Evolutionary conservation across 1,140 invertebrate species (phyloP).

Genomic region (Drosophila neocordata): DNA sequence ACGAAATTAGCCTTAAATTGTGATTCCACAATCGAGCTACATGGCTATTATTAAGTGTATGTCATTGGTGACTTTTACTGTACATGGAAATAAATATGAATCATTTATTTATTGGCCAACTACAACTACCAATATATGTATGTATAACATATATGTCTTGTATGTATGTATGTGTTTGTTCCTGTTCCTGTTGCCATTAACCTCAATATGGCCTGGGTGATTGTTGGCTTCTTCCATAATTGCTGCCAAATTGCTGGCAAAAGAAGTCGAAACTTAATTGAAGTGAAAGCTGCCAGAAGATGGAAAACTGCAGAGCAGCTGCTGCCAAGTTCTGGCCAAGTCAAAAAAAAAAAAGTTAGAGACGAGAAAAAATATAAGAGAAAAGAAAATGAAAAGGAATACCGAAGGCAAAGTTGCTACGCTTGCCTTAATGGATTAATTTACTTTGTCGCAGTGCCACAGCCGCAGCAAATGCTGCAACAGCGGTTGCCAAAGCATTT

Average conservation of each 20-base stretch:
- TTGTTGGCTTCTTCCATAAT: constrained; percentile 62
- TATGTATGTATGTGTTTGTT: constrained; percentile 24
- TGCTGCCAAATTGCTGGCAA: constrained; percentile 74
- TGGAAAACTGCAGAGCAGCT: constrained; percentile 51
- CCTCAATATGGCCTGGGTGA: constrained; percentile 58
- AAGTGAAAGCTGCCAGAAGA: constrained; percentile 73
- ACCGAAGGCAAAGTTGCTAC: constrained; percentile 40
- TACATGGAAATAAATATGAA: constrained; percentile 34
- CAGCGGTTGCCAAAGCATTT: constrained; percentile 54
- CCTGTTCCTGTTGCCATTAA: constrained; percentile 48
- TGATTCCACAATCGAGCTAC: constrained; percentile 36
- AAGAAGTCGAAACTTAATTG: constrained; percentile 69
- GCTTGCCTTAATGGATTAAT: constrained; percentile 71
- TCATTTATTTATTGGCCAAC: constrained; percentile 49
- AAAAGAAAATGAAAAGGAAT: constrained; percentile 31
- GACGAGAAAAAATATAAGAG: constrained; percentile 31
- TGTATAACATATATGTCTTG: constrained; percentile 12
- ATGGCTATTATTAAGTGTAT: constrained; percentile 64
- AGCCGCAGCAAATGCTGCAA: constrained; percentile 38
- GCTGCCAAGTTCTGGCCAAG: constrained; percentile 62
- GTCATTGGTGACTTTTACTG: neutral
- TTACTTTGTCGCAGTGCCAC: constrained; percentile 75
- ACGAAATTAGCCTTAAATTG: constrained; percentile 74
- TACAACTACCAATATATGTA: constrained; percentile 14
- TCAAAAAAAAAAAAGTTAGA: constrained; percentile 48